Conservation (phyloP, 1,140 invertebrate species). For the Drosophila oshimai region DNA sequence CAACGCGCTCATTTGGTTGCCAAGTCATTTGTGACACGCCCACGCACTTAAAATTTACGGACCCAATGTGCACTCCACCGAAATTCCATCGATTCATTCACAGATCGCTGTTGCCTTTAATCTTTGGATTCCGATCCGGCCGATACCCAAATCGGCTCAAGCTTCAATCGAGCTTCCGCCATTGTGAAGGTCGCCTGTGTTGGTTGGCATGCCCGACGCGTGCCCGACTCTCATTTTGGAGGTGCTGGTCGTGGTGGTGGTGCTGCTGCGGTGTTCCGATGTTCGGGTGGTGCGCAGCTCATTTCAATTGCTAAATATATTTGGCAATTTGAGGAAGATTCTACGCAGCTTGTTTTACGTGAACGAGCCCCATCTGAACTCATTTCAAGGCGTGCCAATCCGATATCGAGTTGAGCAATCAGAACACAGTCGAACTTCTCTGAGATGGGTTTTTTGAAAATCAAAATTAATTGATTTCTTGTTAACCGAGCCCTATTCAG, state of each 20-base stretch:
- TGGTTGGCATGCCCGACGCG: constrained; percentile 57
- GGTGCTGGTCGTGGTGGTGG: neutral
- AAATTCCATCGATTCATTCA: constrained; percentile 58
- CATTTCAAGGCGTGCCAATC: constrained; percentile 26
- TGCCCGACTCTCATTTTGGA: constrained; percentile 38
- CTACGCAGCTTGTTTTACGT: constrained; percentile 36
- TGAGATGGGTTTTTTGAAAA: neutral
- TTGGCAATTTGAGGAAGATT: constrained; percentile 33
- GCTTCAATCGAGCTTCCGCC: constrained; percentile 53
- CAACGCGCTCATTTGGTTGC: constrained; percentile 9
- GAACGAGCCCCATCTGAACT: constrained; percentile 5
- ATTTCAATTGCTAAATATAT: constrained; percentile 48
- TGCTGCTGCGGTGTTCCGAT: neutral
- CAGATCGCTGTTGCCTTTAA: constrained; percentile 22
- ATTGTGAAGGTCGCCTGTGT: constrained; percentile 50
- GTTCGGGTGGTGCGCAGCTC: neutral
- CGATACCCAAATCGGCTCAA: constrained; percentile 31
- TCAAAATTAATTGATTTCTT: neutral
- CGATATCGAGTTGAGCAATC: neutral
- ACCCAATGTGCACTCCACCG: constrained; percentile 24
- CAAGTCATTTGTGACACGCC: constrained; percentile 15
- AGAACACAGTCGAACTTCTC: neutral
- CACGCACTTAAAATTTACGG: neutral
- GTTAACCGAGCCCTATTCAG: too few species aligned
- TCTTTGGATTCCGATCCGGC: constrained; percentile 27